These are phyloP conservation scores for Mesoclemmys tuberculata DNA, from an alignment of 2,113 vertebrate species.

Conservation along the genomic window DNA sequence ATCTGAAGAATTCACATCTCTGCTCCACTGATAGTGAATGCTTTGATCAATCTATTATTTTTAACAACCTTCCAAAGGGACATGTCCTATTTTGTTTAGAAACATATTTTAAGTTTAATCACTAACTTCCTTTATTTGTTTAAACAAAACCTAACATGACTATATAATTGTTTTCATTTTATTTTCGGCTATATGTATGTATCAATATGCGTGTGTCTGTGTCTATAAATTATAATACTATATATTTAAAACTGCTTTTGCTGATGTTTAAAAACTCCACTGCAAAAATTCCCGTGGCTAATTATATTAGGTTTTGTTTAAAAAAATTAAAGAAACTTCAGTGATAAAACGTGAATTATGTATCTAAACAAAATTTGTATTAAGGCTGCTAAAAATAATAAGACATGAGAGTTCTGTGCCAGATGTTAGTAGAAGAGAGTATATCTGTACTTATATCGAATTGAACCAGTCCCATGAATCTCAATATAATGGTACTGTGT, in stretches of 20 bases:
- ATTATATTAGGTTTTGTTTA: neutral
- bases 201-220: neutral
- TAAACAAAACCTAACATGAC: neutral
- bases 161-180: neutral
- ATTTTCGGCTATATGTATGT: neutral
- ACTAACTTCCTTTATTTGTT: conserved; percentile 14
- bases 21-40: conserved; percentile 29
- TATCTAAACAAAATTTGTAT: neutral
- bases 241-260: neutral
- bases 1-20: neutral
- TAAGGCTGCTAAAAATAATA: neutral
- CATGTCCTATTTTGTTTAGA: conserved; percentile 2
- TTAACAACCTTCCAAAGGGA: neutral
- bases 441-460: fast-evolving
- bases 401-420: fast-evolving
- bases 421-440: neutral
- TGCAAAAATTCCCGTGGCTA: neutral
- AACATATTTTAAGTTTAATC: conserved; percentile 62
- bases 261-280: neutral
- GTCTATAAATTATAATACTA: neutral
- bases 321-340: neutral
- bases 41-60: conserved; percentile 46
- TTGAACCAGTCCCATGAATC: neutral
- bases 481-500: neutral
- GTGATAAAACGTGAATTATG: fast-evolving